Percentiles rank a stretch among this genome's conserved stretches.
These are phyloP conservation scores for Daubentonia madagascariensis DNA, from an alignment of 2,113 vertebrate genomes.

Conservation along the genomic window DNA sequence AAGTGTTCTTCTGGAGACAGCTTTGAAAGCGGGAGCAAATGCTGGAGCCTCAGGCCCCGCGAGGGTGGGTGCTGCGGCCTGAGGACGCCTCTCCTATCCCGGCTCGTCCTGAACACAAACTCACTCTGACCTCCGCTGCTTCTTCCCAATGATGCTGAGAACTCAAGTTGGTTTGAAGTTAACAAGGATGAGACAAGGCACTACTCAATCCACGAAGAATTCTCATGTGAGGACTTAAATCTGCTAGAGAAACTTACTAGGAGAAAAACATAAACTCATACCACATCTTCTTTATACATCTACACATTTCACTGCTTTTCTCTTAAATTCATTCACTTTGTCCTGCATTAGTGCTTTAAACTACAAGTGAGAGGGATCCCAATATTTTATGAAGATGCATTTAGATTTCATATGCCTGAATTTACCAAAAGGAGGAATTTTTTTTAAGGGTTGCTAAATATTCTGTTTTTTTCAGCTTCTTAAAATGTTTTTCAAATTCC, in stretches of 20 bases:
- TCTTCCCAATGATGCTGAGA: constrained; percentile 62
- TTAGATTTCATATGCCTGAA: not conserved
- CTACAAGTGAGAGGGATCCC: not conserved
- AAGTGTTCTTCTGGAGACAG: constrained; percentile 48
- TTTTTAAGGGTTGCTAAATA: not conserved
- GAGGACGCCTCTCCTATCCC: constrained; percentile 37
- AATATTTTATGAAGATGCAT: not conserved
- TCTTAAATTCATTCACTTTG: constrained; percentile 42
- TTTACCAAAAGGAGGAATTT: not conserved
- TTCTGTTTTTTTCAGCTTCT: not conserved
- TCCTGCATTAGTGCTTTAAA: not conserved
- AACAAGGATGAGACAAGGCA: constrained; percentile 71
- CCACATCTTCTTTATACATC: not conserved
- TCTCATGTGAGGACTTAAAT: constrained; percentile 60
- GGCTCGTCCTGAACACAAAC: constrained; percentile 66
- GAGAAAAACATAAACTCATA: not conserved
- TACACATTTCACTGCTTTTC: constrained; percentile 34
- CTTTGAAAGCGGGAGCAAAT: constrained; percentile 49
- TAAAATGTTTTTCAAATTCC: not conserved
- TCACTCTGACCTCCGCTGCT: constrained; percentile 58
- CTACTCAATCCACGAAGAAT: constrained; percentile 74
- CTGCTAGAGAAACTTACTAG: constrained; percentile 29
- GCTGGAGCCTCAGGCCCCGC: constrained; percentile 10
- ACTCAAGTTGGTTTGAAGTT: constrained; percentile 57
- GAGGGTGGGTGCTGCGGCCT: not conserved